Evolutionary conservation across 2,888 invertebrate genomes (phyloP).

Genomic region (Trypoxylon attenuatum): DNA sequence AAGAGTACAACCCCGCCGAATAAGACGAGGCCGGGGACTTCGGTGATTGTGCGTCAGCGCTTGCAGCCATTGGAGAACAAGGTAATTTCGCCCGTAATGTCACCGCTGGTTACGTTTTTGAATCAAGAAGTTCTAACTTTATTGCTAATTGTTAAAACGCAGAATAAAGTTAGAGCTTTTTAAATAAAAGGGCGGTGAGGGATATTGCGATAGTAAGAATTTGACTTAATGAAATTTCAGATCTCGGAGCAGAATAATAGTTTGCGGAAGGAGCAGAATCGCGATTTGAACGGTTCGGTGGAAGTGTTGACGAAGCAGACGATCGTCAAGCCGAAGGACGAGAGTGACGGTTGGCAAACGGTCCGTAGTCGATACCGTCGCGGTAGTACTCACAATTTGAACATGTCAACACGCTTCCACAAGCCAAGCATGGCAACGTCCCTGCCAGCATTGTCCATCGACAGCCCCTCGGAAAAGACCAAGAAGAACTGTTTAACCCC

Average conservation of each 20-base stretch:
- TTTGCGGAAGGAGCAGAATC: constrained; percentile 51
- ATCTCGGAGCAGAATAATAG: constrained; percentile 39
- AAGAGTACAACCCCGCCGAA: constrained; percentile 48
- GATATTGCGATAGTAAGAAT: too few species aligned
- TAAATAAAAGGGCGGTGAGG: too few species aligned
- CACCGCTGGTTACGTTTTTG: too few species aligned
- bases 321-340: constrained; percentile 67
- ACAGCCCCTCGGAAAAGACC: constrained; percentile 60
- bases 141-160: too few species aligned
- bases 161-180: too few species aligned
- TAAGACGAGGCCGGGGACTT: constrained; percentile 63
- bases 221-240: too few species aligned
- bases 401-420: constrained; percentile 83
- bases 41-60: constrained; percentile 60
- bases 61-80: constrained; percentile 55
- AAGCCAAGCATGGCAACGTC: constrained; percentile 90
- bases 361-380: constrained; percentile 85
- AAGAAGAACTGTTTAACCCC: constrained; percentile 64
- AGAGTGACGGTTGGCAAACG: constrained; percentile 89
- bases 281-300: constrained; percentile 65
- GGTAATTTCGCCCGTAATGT: too few species aligned
- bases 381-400: constrained; percentile 79
- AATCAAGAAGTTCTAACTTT: too few species aligned
- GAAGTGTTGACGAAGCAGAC: constrained; percentile 64
- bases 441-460: constrained; percentile 81